A percentile compares a stretch with the other conserved stretches of the same genome.
phyloP scores from a whole-genome alignment of 2,113 vertebrate genomes.

The Atractosteus spatula region DNA sequence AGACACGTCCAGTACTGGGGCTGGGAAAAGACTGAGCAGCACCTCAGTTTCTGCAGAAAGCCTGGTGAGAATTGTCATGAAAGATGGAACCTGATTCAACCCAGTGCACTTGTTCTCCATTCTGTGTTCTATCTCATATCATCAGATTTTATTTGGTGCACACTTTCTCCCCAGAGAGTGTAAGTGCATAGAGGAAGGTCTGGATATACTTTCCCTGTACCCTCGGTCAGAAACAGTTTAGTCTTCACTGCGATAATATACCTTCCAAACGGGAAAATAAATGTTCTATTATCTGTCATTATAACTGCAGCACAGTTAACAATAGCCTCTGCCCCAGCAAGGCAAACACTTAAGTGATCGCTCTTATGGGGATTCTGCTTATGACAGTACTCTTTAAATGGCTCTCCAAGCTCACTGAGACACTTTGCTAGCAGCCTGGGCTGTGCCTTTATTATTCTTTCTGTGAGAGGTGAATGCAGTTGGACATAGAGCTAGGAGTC shows the following conservation, averaged over 20 bases:
- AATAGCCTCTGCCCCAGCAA: slow-evolving; percentile 7
- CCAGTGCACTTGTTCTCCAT: slow-evolving; percentile 34
- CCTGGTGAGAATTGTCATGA: no score
- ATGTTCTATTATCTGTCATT: slow-evolving; percentile 47
- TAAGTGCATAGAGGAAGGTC: slow-evolving; percentile 39
- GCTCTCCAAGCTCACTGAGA: not conserved
- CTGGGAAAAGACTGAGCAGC: no score
- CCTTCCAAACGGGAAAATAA: not conserved
- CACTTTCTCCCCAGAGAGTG: slow-evolving; percentile 38
- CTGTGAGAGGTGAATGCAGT: no score
- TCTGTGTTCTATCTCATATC: slow-evolving; percentile 45
- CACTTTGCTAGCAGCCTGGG: not conserved
- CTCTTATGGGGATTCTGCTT: not conserved
- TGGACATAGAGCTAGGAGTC: no score
- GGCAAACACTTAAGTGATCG: not conserved
- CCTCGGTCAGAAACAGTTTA: not conserved
- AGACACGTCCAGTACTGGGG: no score
- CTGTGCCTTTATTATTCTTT: no score
- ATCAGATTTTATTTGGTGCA: slow-evolving; percentile 39
- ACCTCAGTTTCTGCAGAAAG: no score
- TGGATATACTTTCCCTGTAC: not conserved
- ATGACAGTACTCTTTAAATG: not conserved
- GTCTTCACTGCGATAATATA: not conserved
- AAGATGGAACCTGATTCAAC: no score
- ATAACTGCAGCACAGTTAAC: not conserved